phyloP scores from a whole-genome alignment of 2,113 vertebrate genomes.

The Ammospiza caudacuta region DNA sequence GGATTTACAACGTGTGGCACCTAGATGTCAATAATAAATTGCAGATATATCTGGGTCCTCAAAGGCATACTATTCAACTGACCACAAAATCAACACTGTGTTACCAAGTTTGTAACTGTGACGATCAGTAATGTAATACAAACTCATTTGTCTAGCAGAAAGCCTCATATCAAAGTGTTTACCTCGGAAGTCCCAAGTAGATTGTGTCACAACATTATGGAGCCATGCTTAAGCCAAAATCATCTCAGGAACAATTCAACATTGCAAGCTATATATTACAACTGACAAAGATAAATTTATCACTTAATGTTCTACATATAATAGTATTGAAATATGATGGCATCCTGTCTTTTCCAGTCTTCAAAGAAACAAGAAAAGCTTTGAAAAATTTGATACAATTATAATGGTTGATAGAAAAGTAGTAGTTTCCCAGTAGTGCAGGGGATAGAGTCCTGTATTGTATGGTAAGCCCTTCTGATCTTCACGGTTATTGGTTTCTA shows the following conservation, averaged over 20 bases:
- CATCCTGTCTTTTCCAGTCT: background rate
- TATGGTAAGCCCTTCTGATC: background rate
- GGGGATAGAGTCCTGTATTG: background rate
- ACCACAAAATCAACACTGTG: conserved; percentile 6
- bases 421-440: background rate
- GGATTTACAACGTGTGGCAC: background rate
- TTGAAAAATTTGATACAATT: background rate
- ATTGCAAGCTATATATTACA: background rate
- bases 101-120: conserved; percentile 32
- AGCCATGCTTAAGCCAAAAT: background rate
- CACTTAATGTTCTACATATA: background rate
- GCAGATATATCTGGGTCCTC: background rate
- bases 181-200: background rate
- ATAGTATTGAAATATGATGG: background rate
- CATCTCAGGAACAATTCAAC: background rate
- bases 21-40: background rate
- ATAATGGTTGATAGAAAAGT: background rate
- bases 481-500: background rate
- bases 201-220: background rate
- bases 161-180: conserved; percentile 54
- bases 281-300: background rate
- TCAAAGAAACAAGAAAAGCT: background rate
- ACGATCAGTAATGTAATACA: conserved; percentile 24
- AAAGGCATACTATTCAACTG: conserved; percentile 15
- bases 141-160: conserved; percentile 49